Evolutionary conservation across 2,113 vertebrate species (phyloP), one percentile per base, ranked within the genome.

Genomic region (Oncorhynchus masou): DNA sequence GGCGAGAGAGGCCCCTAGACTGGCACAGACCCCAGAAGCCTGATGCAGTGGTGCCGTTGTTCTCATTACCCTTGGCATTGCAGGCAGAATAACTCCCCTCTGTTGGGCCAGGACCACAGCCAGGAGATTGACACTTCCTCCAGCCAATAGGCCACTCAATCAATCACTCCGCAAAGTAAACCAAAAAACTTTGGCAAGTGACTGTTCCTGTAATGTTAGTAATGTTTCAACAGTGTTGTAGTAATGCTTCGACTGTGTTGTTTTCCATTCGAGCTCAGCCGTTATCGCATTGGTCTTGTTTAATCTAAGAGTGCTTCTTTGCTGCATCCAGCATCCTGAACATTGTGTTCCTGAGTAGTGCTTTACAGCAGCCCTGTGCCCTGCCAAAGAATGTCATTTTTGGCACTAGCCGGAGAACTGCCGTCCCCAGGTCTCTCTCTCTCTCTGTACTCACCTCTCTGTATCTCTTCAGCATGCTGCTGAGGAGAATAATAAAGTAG

Each of bases 371-470:
- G 77, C 65, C 25, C 31, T 48, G 54, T 31, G 48, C 24, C 24
- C 83, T 78, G 88, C 88, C 87, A 91, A 88, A 87, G 83, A 90
- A 90, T 90, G 85, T 83, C 65, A 34, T 80, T 85, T 75, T 76
- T 84, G 83, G 85, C 82, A 75, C 49, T 31, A n/a, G 51, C 54
- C 65, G 8, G 22, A 64, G 72, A 49, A 34, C 51, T 22, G 75
- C 70, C 74, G 74, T 59, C 31, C 73, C 62, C 68, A 67, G 62
- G 65, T 83, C 12, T 73, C 57, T 76, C 69, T 73, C 1, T 45
- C 76, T 69, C 8, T 27, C 19, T 27, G 27, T 27, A 27, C 27
- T 27, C 27, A 27, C 27, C 27, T 27, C 27, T 27, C 27, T 27
- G 27, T 27, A 3, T 27, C 27, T 27, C 27, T 27, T 27, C 27